Evolutionary conservation across 2,113 vertebrate genomes (phyloP), one percentile per base, ranked within the genome.

Genomic region (Serinus canaria): DNA sequence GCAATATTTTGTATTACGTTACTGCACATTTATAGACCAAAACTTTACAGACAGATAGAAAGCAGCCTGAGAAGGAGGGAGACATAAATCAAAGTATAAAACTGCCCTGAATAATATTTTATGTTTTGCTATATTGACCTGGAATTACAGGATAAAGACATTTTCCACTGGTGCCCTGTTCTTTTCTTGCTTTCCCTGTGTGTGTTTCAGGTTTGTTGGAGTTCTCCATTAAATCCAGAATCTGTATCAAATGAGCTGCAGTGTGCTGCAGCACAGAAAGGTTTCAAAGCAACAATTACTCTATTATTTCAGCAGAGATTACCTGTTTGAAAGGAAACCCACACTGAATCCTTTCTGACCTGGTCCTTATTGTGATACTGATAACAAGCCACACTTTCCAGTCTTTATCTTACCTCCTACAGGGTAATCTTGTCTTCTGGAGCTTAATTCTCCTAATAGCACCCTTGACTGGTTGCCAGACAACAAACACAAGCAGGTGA

Each of bases 391-490:
- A 98, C 97, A 96, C 98, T 98, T 97, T 96, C 96, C 96, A 95
- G 95, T 83, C 90, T 96, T 98, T 98, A 98, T 97, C 98, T 97
- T 95, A 90, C 97, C 97, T 98, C 96, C 97, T 91, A 87, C 23
- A 72, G 96, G 95, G 96, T 96, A 97, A 98, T 98, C 97, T 97
- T 97, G 97, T 96, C 95, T 97, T 95, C 94, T 97, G 96, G 92
- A 97, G 96, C 97, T 98, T 97, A 98, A 97, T 98, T 98, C 98
- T 96, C 94, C 96, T 98, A 98, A 98, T 97, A 98, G 98, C 96
- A 80, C 96, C 97, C 95, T 98, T 98, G 98, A 98, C 97, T 98
- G 96, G 89, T 97, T 98, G 98, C 97, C 98, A 98, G 97, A 97
- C 97, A 97, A 96, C 97, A 98, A 96, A 96, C 97, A 97, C 83